phyloP scores from a whole-genome alignment of 2,888 invertebrate genomes.

The Drosophila cognata region DNA sequence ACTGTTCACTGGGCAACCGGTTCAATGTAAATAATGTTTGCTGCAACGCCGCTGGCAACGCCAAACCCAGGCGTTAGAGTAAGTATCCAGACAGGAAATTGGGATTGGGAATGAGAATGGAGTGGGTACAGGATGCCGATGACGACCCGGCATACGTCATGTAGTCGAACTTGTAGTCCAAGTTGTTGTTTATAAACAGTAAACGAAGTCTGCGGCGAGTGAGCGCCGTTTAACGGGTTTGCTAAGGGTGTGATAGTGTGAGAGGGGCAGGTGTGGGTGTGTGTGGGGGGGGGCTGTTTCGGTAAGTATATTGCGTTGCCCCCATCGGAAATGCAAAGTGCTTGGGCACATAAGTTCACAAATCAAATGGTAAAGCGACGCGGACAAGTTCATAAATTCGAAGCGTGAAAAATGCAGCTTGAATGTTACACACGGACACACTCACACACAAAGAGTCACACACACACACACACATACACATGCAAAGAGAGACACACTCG shows the following conservation, averaged over 20 bases:
- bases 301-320: constrained; percentile 49
- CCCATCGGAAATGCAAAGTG: constrained; percentile 52
- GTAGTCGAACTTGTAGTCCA: constrained; percentile 51
- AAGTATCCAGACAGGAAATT: constrained; percentile 43
- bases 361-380: constrained; percentile 66
- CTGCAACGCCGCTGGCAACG: constrained; percentile 62
- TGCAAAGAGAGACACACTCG: constrained; percentile 2
- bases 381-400: constrained; percentile 63
- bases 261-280: background rate
- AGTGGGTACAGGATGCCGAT: constrained; percentile 36
- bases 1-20: constrained; percentile 75
- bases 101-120: constrained; percentile 12
- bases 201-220: constrained; percentile 63
- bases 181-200: constrained; percentile 81
- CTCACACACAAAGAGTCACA: background rate
- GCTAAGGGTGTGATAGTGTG: constrained; percentile 3
- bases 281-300: background rate
- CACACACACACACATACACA: constrained; percentile 21
- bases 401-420: constrained; percentile 72
- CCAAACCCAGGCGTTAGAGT: constrained; percentile 37
- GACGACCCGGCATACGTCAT: constrained; percentile 71
- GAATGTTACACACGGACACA: constrained; percentile 36
- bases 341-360: constrained; percentile 59
- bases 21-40: constrained; percentile 68
- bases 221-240: constrained; percentile 30